Evolutionary conservation across 2,888 invertebrate genomes (phyloP).

Genomic region (Nectonema munidae): DNA sequence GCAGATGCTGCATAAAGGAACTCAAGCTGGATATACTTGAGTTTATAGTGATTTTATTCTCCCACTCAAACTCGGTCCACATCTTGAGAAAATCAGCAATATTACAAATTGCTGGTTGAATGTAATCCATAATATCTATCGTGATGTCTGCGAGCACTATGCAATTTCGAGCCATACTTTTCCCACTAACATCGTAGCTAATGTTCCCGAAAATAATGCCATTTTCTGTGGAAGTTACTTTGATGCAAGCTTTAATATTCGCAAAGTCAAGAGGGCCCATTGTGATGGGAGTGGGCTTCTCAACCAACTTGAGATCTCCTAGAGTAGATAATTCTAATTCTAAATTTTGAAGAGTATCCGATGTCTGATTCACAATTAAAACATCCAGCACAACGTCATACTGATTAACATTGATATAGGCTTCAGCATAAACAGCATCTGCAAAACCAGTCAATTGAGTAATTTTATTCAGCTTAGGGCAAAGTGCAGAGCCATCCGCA

Average conservation of each 20-base stretch:
- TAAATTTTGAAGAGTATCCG: slow-evolving; percentile 83
- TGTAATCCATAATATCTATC: slow-evolving; percentile 98
- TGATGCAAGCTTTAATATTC: slow-evolving; percentile 86
- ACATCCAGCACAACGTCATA: slow-evolving; percentile 89
- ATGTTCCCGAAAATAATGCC: slow-evolving; percentile 98
- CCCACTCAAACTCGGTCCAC: slow-evolving; percentile 99
- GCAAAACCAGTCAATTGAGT: slow-evolving; percentile 92
- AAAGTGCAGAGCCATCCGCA: slow-evolving; percentile 2
- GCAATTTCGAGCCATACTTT: slow-evolving; percentile 58
- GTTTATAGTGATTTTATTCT: slow-evolving; percentile 46
- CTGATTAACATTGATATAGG: slow-evolving; percentile 93
- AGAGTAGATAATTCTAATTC: slow-evolving; percentile 83
- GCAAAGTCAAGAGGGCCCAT: slow-evolving; percentile 84
- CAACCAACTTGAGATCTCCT: slow-evolving; percentile 82
- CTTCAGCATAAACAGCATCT: slow-evolving; percentile 96
- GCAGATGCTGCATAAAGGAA: slow-evolving; percentile 59
- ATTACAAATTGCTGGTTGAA: slow-evolving; percentile 45
- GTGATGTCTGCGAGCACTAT: slow-evolving; percentile 95
- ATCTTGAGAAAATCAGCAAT: slow-evolving; percentile 88
- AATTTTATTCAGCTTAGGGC: slow-evolving; percentile 27
- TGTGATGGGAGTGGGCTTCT: slow-evolving; percentile 74
- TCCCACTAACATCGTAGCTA: slow-evolving; percentile 71
- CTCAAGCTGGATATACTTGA: slow-evolving; percentile 43
- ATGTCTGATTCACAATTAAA: slow-evolving; percentile 81
- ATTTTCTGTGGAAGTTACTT: slow-evolving; percentile 72